Base-by-base conservation (phyloP, 2,113 vertebrate genomes). In the Brachypodius melanocephalos region DNA sequence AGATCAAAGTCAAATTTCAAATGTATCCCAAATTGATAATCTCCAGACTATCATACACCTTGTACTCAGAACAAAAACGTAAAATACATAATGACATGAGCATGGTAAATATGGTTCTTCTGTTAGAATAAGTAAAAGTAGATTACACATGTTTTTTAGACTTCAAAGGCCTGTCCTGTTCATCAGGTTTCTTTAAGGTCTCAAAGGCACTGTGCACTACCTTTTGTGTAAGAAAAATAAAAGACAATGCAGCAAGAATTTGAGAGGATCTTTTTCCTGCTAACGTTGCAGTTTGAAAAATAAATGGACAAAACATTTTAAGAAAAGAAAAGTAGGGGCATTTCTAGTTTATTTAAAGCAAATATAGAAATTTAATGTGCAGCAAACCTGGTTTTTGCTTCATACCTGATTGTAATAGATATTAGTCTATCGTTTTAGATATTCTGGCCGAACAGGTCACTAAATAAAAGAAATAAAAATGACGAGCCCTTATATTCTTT, bases 1-100 rank as follows among this genome's bases (percentile, higher is more conserved):
- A 97, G 95, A 97, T 97, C 96, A 97, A 97, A 95, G 95, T 86
- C 96, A 96, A 96, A 73, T 96, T 94, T 96, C 94, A 96, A 94
- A 97, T 91, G 81, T 96, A 97, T 96, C 91, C 83, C 94, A 97
- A 97, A 97, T 96, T 97, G 96, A 95, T 96, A 97, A 96, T 97
- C 93, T 97, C 74, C 90, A 94, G 97, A 96, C 95, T 95, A 96
- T 90, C 94, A 96, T 92, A 95, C 69, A 97, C 95, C 95, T 97
- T 93, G 84, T 95, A 96, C 72, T 96, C 73, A 92, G 88, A 97
- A 97, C 93, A 96, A 97, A 97, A 97, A 63, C 45, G 80, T 95
- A 96, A 97, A 97, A 96, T 96, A 91, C 71, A 46, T 97, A 96
- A 95, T 97, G 92, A 95, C 97, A 88, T 85, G 88, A 96, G 93